Conservation (phyloP, 2,797 vertebrate species). For the Sciurus vulgaris region DNA sequence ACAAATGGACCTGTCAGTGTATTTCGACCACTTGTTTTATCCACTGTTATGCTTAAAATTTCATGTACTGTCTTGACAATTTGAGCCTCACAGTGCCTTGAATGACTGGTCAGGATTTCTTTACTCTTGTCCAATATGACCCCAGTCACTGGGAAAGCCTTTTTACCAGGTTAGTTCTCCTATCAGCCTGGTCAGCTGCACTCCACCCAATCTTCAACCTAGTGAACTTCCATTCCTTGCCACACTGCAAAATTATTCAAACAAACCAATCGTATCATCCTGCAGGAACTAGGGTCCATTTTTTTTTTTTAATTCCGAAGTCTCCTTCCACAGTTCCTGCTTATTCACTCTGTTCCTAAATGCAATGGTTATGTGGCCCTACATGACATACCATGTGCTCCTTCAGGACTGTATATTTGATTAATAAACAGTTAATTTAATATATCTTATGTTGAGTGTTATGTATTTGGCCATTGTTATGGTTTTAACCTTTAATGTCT, state of each 20-base stretch:
- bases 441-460: not conserved
- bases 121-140: not conserved
- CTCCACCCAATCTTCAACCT: not conserved
- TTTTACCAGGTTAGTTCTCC: not conserved
- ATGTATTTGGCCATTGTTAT: not conserved
- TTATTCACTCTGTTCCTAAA: not conserved
- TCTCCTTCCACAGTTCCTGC: not conserved
- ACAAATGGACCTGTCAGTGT: slow-evolving; percentile 78
- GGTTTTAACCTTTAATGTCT: too few species aligned
- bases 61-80: not conserved
- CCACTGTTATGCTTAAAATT: not conserved
- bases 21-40: not conserved
- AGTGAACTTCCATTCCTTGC: not conserved
- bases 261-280: not conserved
- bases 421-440: not conserved
- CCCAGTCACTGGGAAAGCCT: not conserved
- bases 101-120: not conserved
- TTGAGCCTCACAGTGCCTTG: not conserved
- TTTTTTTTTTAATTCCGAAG: not conserved
- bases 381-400: not conserved
- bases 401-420: not conserved
- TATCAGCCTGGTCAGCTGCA: not conserved
- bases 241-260: not conserved
- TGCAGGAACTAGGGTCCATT: not conserved
- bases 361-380: not conserved